Evolutionary conservation across 2,113 vertebrate genomes (phyloP).

Genomic region (Oreochromis spilurus): DNA sequence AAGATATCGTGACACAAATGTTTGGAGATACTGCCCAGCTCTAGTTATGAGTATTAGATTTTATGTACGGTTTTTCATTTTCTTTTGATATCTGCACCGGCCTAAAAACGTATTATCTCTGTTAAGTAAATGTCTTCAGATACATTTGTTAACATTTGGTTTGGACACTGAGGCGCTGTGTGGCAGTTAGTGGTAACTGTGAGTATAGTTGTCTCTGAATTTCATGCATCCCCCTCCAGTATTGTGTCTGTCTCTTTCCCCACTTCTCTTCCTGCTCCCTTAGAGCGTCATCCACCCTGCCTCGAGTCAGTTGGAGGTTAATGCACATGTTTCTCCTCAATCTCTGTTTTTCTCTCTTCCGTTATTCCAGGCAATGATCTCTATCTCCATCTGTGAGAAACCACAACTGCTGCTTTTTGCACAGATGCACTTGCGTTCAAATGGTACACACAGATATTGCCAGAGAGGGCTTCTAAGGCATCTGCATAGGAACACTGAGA

Average conservation of each 20-base stretch:
- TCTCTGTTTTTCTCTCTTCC: neutral
- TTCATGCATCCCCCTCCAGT: neutral
- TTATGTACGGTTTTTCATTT: neutral
- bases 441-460: neutral
- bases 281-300: neutral
- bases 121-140: neutral
- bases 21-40: neutral
- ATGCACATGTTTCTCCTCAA: neutral
- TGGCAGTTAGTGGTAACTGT: neutral
- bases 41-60: neutral
- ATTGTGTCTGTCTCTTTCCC: neutral
- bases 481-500: neutral
- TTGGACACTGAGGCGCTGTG: neutral
- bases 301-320: constrained; percentile 16
- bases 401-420: constrained; percentile 2
- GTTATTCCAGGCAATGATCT: neutral
- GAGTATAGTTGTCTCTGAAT: neutral
- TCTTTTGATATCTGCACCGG: rapidly evolving
- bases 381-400: constrained; percentile 4
- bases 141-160: neutral
- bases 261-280: neutral
- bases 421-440: neutral
- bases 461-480: neutral
- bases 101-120: neutral
- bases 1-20: neutral